Base-by-base conservation (phyloP, 1,140 invertebrate genomes). In the Batillaria attramentaria region DNA sequence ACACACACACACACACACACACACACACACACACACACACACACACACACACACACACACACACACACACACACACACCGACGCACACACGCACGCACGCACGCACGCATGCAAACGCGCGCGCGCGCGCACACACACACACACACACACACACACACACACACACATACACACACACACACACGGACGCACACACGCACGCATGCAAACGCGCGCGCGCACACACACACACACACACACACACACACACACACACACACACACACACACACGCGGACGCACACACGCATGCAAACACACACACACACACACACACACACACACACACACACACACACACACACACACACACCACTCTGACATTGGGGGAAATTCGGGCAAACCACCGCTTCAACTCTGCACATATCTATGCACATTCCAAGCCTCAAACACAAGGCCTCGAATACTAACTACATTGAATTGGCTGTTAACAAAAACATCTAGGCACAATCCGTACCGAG, bases 41-140 rank as follows among this genome's bases (percentile, higher is more conserved):
- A 41, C 66, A 33, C 66, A 69, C 37, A 33, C 66, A 69, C 57
- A 62, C 57, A 62, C 57, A 62, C 57, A 62, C 57, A 62, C 57
- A 62, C 57, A 62, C 57, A 62, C 57, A 62, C 46, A 50, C 46
- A 10, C 10, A 10, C 46, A 50, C 46, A 10, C 10, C 46, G 8
- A 50, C 46, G 8, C 10, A 10, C 46, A 50, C 46, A 10, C 10
- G 8, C 46, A 50, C 46, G 8, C 10, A 10, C 46, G 24, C 62
- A 65, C 62, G 62, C 62, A 33, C 62, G 28, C 62, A 33, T 28
- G 31, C 62, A 33, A 10, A 65, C 62, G 31, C 62, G 28, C 62
- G 31, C 62, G 28, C 62, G 31, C 62, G 28, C 62, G 31, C 62
- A 65, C 62, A 33, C 62, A 65, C 62, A 33, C 62, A 65, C 62